Evolutionary conservation across 1,140 invertebrate genomes (phyloP).

Genomic region (Microvelia longipes): DNA sequence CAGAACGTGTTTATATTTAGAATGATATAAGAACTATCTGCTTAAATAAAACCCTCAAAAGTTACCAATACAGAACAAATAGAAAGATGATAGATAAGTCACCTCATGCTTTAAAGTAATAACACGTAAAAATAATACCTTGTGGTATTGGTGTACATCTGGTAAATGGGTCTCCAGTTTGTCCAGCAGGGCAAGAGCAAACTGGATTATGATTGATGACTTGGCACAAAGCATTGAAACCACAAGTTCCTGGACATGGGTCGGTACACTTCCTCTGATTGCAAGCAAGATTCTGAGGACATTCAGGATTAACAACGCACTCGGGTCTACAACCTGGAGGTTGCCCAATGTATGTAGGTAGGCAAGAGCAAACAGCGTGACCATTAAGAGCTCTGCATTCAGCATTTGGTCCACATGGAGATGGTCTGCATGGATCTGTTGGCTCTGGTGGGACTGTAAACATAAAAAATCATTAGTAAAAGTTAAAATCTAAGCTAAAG

Average conservation of each 20-base stretch:
- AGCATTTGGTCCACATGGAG: constrained; percentile 45
- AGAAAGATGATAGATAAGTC: too few species aligned
- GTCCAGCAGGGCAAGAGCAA: constrained; percentile 35
- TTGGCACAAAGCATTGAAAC: constrained; percentile 33
- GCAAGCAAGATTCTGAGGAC: constrained; percentile 42
- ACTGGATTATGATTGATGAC: constrained; percentile 41
- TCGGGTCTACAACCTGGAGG: constrained; percentile 46
- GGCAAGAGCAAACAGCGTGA: constrained; percentile 43
- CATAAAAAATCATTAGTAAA: neutral
- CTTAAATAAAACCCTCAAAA: too few species aligned
- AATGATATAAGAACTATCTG: too few species aligned
- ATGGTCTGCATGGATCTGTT: constrained; percentile 39
- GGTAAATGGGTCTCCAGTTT: constrained; percentile 40
- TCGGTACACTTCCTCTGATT: constrained; percentile 41
- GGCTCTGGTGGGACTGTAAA: constrained; percentile 19
- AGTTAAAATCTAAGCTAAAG: neutral
- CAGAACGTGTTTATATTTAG: too few species aligned
- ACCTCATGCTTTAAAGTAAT: too few species aligned
- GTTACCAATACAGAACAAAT: too few species aligned
- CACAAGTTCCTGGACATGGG: constrained; percentile 37
- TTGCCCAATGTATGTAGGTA: constrained; percentile 37
- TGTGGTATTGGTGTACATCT: constrained; percentile 35
- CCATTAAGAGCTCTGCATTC: constrained; percentile 39
- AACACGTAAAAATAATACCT: too few species aligned
- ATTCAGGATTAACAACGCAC: constrained; percentile 47